A percentile compares a stretch with the other conserved stretches of the same genome.
Conservation (phyloP, 2,113 vertebrate species). For the Tringa solitaria region DNA sequence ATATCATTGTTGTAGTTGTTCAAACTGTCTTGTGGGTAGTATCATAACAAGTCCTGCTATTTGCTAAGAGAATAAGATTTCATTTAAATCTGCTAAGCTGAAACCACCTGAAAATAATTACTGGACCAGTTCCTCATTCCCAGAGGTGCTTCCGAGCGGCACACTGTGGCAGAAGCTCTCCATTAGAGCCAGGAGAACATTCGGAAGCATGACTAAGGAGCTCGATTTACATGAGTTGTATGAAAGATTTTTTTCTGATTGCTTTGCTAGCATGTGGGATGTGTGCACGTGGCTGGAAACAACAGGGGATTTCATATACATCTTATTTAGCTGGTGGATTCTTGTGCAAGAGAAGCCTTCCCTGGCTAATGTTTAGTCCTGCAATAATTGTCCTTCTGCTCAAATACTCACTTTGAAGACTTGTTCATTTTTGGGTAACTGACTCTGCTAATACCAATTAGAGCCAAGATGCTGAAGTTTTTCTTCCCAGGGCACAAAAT, state of each 20-base stretch:
- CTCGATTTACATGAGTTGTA: background rate
- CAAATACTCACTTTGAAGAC: background rate
- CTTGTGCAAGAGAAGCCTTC: background rate
- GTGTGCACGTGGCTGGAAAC: background rate
- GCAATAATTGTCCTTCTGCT: background rate
- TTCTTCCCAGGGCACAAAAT: background rate
- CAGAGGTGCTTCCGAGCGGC: slow-evolving; percentile 7
- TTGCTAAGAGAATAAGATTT: background rate
- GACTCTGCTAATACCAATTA: background rate
- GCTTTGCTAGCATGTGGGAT: background rate
- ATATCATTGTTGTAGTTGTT: background rate
- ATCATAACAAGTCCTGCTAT: background rate
- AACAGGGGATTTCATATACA: background rate
- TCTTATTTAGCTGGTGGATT: background rate
- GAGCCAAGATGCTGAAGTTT: background rate
- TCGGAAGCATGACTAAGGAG: background rate
- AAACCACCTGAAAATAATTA: slow-evolving; percentile 3
- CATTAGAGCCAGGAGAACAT: background rate
- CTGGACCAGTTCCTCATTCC: background rate
- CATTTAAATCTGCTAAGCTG: background rate
- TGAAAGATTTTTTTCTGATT: background rate
- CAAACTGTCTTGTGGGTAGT: background rate
- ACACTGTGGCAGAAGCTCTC: background rate
- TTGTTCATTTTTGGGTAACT: background rate
- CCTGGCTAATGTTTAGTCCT: background rate